Base-by-base conservation (phyloP, 1,140 invertebrate species). In the Patella vulgata region DNA sequence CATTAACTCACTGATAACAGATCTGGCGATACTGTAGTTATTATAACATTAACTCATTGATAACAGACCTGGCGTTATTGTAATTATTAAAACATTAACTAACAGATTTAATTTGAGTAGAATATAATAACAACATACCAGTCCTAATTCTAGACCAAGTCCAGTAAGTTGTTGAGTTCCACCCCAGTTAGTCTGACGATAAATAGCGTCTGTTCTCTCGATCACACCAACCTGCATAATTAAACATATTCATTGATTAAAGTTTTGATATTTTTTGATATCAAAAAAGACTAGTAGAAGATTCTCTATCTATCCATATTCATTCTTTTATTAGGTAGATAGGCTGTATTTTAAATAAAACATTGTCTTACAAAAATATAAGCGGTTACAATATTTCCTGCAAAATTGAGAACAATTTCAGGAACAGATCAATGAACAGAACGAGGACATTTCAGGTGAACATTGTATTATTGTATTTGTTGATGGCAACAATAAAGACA, bases 141-240 rank as follows among this genome's bases (percentile, higher is more conserved):
- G 44, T 21, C 61, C 66, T 23, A 76, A 63, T 53, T 71, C 68
- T 59, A 76, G 66, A 36, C 74, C 74, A 25, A 71, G 57, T 14
- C 74, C 74, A 30, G 44, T 54, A 19, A 69, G 36, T 5, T 59
- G 48, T 43, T 39, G 48, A 23, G 44, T 47, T 27, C 58, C 27
- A 48, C 58, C 66, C 36, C 65, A 74, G 3, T 56, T 55, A n/a
- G 71, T 76, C n/a, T 36, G 44, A 36, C 66, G 61, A 42, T 70
- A 76, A 23, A 76, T 70, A 6, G 61, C 27, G 48, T 76, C 72
- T 19, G 70, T 66, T 59, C 65, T 59, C 27, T 73, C 64, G 17
- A 76, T 73, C 9, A 73, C 66, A 5, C 59, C 58, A 42, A 65
- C 71, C 74, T 76, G 19, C 11, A 27, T 9, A 23, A 51, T 17